These are phyloP conservation scores for Uloborus plumipes DNA, from an alignment of 2,888 invertebrate genomes.

Conservation along the genomic window DNA sequence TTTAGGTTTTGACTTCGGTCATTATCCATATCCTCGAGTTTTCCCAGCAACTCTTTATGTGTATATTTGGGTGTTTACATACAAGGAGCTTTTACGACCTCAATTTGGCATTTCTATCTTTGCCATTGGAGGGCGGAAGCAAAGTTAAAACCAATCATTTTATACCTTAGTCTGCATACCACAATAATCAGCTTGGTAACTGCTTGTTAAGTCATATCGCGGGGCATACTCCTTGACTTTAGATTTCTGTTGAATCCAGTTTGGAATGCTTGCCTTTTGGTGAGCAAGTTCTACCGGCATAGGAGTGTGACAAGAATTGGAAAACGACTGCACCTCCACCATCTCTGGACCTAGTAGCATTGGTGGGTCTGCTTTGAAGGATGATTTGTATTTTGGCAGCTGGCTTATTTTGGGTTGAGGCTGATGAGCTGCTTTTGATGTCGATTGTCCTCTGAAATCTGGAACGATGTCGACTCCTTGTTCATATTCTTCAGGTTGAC, in stretches of 20 bases:
- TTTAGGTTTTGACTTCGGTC: no score
- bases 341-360: slow-evolving; percentile 7
- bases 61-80: no score
- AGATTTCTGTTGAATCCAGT: neutral
- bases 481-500: slow-evolving; percentile 13
- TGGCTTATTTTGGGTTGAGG: slow-evolving; percentile 21
- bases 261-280: neutral
- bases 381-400: slow-evolving; percentile 2
- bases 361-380: neutral
- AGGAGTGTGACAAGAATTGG: neutral
- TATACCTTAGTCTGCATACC: slow-evolving; percentile 8
- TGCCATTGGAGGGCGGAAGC: no score
- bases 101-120: no score
- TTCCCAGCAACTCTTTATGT: no score
- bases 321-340: slow-evolving; percentile 17
- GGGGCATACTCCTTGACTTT: neutral
- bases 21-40: no score
- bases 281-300: slow-evolving; percentile 15
- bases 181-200: slow-evolving; percentile 43
- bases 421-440: neutral
- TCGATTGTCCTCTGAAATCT: slow-evolving; percentile 17
- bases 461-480: slow-evolving; percentile 7
- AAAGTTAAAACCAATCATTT: no score
- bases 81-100: no score
- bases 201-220: slow-evolving; percentile 22